Percentiles rank a stretch among this genome's conserved stretches.
Evolutionary conservation across 2,113 vertebrate genomes (phyloP).

Genomic region (Gymnobelideus leadbeateri): DNA sequence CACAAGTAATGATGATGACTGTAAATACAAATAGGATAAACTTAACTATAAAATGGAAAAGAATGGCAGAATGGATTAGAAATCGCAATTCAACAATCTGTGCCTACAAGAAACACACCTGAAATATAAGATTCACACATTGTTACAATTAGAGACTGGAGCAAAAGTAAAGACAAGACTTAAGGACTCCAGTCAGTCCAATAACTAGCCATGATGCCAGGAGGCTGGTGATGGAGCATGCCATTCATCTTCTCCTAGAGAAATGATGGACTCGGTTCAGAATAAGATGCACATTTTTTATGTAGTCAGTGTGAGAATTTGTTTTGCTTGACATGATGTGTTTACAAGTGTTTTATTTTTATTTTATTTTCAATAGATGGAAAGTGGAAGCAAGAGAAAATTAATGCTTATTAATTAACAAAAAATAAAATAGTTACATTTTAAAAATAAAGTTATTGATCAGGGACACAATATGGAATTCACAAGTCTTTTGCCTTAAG

Average conservation of each 20-base stretch:
- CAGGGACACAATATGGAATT: not conserved
- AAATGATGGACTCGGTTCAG: not conserved
- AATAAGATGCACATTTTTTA: not conserved
- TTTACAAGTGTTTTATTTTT: not conserved
- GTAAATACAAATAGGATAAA: not conserved
- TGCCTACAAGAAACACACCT: not conserved
- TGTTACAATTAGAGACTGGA: not conserved
- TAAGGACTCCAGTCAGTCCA: not conserved
- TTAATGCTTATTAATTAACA: not conserved
- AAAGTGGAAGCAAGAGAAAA: not conserved
- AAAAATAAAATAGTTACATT: not conserved
- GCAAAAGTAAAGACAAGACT: not conserved
- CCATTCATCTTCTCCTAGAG: not conserved
- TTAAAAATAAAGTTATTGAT: not conserved
- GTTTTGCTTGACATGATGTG: not conserved
- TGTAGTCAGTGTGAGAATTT: not conserved
- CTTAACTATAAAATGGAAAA: not conserved
- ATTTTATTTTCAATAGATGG: not conserved
- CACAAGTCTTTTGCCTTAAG: not conserved
- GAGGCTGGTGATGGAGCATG: not conserved
- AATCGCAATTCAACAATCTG: not conserved
- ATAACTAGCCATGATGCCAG: not conserved
- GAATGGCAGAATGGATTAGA: not conserved
- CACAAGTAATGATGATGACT: not conserved
- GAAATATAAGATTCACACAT: not conserved